Base-by-base conservation (phyloP, 2,797 vertebrate species). In the Hozukius guyotensis region DNA sequence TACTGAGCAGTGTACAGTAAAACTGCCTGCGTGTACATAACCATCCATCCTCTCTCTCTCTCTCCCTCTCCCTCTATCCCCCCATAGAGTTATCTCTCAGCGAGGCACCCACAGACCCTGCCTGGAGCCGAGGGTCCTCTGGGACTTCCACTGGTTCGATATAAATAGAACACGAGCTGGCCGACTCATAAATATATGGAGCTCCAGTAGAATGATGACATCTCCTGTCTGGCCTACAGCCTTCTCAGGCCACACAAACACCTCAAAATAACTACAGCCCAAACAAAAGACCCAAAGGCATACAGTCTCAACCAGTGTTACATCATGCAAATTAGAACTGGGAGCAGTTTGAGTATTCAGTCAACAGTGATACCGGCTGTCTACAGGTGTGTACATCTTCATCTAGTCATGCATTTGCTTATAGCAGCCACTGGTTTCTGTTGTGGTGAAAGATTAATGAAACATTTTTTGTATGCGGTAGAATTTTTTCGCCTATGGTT, bases 81-180 rank as follows among this genome's bases (percentile, higher is more conserved):
- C 90, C 80, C 66, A 79, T 85, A 82, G 86, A 93, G 87, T 86
- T 90, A 88, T 88, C 88, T 84, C 79, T 89, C 83, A 81, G 82
- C 67, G 29, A 78, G 82, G 86, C 89, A 93, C 92, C 92, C 86
- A 91, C 82, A 91, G 78, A 77, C 88, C 80, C 83, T 78, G 90
- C 92, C 90, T 87, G 81, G 76, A 89, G 91, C 90, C 74, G 82
- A 78, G 78, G 78, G 80, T 86, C 93, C 93, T 78, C 62, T 29
- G 92, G 93, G 94, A 93, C 77, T 84, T 92, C 89, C 81, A 77
- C 84, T 90, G 87, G 86, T 88, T 82, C 14, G 89, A 90, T 95
- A 95, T 94, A 92, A 95, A 95, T 94, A 95, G 94, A 93, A 92
- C 82, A 89, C 90, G 88, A 92, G 92, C 88, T 75, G 90, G 88